Base-by-base conservation (phyloP, 2,113 vertebrate genomes). In the Oreocharis arfaki region DNA sequence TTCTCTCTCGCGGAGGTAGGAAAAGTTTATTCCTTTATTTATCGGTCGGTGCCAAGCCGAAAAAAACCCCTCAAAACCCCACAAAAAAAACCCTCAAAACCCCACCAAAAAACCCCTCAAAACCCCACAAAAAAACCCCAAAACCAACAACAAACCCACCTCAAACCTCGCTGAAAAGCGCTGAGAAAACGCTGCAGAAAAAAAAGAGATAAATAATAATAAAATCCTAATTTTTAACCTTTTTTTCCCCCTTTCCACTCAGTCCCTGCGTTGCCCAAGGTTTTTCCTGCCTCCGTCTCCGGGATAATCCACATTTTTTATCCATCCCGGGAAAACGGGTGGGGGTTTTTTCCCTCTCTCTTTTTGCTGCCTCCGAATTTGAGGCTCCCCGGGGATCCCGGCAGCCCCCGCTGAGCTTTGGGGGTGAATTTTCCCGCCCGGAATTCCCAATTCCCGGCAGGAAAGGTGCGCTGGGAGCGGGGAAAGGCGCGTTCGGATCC, bases 1-100 rank as follows among this genome's bases (percentile, higher is more conserved):
- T 82, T 53, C 10, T 35, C 22, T 15, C 4, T 4, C 1, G 39
- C 12, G 0, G 8, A 2, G 49, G 2, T 1, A 2, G 19, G 30
- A 57, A 64, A 64, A 9, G 9, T 49, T 53, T 30, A 8, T 52
- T 56, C 15, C 30, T 46, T 46, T 9, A 46, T 16, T 44, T 44
- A n/a, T 44, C 23, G 26, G 3, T 13, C 13, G 0, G 4, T 21
- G 26, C 6, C 47, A 52, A 92, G n/a, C 11, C 3, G 2, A 6
- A 56, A 56, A 67, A 49, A 35, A 11, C 5, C 23, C n/a, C 15
- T 33, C 11, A 30, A 65, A 65, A n/a, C 35, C 28, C 39, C 55
- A 13, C 30, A 6, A 56, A 55, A 42, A 11, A 32, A 67, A 49
- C 23, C n/a, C 15, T 28, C 11, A 30, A 65, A 65, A n/a, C 35